Percentiles rank a stretch among this genome's conserved stretches.
Evolutionary conservation across 2,113 vertebrate species (phyloP).

Genomic region (Clarias macrocephalus): DNA sequence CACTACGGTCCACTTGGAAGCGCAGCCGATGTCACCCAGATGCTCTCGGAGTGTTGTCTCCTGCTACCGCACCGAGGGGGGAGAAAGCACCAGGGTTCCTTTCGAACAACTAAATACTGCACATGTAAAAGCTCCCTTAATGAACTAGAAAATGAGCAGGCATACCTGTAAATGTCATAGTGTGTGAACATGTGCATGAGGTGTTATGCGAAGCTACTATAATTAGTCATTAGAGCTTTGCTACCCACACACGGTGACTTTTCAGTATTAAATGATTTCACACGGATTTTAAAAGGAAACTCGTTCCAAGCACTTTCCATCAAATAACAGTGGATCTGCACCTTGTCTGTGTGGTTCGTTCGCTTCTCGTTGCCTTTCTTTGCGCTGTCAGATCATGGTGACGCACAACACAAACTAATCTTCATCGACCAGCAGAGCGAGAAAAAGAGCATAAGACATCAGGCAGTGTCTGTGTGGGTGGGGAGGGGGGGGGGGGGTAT

Average conservation of each 20-base stretch:
- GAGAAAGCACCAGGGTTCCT: not conserved
- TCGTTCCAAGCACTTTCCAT: not conserved
- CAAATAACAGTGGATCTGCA: slow-evolving; percentile 2
- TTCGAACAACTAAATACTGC: not conserved
- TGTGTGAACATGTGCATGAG: slow-evolving; percentile 9
- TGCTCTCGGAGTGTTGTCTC: not conserved
- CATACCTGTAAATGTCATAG: not conserved
- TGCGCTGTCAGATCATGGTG: slow-evolving; percentile 41
- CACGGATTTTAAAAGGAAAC: slow-evolving; percentile 13
- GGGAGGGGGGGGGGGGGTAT: slow-evolving; percentile 1
- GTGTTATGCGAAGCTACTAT: not conserved
- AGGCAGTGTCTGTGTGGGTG: not conserved
- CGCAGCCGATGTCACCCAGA: not conserved
- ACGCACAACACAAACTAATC: slow-evolving; percentile 57
- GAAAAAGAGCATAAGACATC: slow-evolving; percentile 14
- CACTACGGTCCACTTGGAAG: not conserved
- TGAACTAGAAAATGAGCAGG: not conserved
- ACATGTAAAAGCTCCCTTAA: not conserved
- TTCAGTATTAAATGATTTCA: not conserved
- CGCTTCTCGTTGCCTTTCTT: slow-evolving; percentile 2
- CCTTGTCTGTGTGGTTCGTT: not conserved
- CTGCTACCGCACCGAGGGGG: not conserved
- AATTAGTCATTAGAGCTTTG: not conserved
- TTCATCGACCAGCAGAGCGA: slow-evolving; percentile 55
- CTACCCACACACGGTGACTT: not conserved